Evolutionary conservation across 2,888 invertebrate species (phyloP).

Genomic region (Diarsia mendica): DNA sequence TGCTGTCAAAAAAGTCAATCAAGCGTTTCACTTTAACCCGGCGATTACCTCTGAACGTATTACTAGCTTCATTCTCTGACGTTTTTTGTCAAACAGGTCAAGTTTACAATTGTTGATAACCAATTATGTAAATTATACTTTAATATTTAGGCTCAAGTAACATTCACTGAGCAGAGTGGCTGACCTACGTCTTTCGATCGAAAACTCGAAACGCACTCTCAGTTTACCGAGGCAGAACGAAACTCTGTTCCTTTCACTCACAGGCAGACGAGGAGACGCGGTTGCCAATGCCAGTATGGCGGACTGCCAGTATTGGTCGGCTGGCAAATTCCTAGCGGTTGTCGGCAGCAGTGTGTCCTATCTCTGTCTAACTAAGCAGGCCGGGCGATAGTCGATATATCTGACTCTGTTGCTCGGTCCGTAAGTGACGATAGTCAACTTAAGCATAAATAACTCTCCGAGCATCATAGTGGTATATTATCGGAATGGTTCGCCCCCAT

Average conservation of each 20-base stretch:
- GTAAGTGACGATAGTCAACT: constrained; percentile 61
- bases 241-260: constrained; percentile 83
- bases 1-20: constrained; percentile 65
- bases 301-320: constrained; percentile 84
- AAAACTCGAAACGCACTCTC: constrained; percentile 66
- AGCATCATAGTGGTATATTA: constrained; percentile 72
- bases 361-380: constrained; percentile 73
- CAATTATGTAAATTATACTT: constrained; percentile 75
- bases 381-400: constrained; percentile 39
- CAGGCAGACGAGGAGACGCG: constrained; percentile 73
- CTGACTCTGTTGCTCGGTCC: constrained; percentile 66
- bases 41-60: constrained; percentile 35
- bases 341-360: constrained; percentile 66
- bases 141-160: constrained; percentile 64
- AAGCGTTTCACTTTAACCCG: constrained; percentile 46
- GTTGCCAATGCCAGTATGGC: constrained; percentile 80
- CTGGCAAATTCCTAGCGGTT: constrained; percentile 81
- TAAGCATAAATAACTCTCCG: constrained; percentile 67
- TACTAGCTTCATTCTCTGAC: constrained; percentile 39
- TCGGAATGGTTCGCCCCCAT: constrained; percentile 75
- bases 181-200: constrained; percentile 67
- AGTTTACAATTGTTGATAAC: constrained; percentile 68
- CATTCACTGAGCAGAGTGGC: constrained; percentile 48
- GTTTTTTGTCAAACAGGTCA: constrained; percentile 53
- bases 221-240: constrained; percentile 69